Conservation (phyloP, 2,888 invertebrate species). For the Cerastis rubricosa region DNA sequence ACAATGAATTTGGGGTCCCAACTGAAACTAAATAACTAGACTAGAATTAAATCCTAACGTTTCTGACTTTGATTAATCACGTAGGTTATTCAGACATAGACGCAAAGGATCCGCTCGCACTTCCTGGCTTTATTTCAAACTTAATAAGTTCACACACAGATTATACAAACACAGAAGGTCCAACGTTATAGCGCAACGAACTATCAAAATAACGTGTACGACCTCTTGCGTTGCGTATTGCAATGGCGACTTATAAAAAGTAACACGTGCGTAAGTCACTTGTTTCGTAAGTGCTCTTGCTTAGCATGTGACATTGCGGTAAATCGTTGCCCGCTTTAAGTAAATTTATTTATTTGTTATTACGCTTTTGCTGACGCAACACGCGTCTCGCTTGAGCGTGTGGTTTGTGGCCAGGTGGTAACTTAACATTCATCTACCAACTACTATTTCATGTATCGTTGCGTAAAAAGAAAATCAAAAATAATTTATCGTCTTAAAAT, state of each 20-base stretch:
- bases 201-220: background rate
- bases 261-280: too few relatives aligned
- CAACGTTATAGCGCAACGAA: background rate
- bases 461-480: background rate
- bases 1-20: background rate
- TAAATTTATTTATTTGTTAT: too few relatives aligned
- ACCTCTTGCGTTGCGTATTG: background rate
- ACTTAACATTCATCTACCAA: too few relatives aligned
- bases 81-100: conserved; percentile 60
- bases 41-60: conserved; percentile 33
- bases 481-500: background rate
- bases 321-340: too few relatives aligned
- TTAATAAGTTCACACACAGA: conserved; percentile 67
- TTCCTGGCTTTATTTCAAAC: conserved; percentile 68
- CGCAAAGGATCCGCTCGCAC: conserved; percentile 44
- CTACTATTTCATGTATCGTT: too few relatives aligned
- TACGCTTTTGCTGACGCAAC: too few relatives aligned
- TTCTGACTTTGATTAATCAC: conserved; percentile 62
- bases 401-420: too few relatives aligned
- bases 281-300: too few relatives aligned
- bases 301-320: too few relatives aligned
- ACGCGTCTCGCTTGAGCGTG: too few relatives aligned
- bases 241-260: too few relatives aligned
- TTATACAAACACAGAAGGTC: conserved; percentile 11
- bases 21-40: conserved; percentile 33